These are phyloP conservation scores for Leucopsar rothschildi DNA, from an alignment of 2,113 vertebrate species.

Conservation along the genomic window DNA sequence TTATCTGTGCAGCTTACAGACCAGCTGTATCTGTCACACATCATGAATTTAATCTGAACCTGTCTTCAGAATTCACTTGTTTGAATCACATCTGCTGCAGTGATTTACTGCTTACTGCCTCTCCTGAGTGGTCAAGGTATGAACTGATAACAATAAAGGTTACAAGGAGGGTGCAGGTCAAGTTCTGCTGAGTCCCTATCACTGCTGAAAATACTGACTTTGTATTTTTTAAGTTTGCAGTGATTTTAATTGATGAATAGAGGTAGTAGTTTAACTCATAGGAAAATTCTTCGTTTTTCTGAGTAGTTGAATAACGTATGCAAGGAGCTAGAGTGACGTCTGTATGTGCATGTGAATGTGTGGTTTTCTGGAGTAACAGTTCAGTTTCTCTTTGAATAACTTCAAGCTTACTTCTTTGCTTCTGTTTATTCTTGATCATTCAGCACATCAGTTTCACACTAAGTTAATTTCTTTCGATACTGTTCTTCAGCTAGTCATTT, in stretches of 20 bases:
- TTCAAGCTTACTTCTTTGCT: not conserved
- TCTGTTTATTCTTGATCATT: not conserved
- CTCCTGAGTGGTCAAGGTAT: not conserved
- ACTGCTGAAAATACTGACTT: not conserved
- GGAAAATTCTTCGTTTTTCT: not conserved
- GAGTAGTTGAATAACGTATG: accelerated
- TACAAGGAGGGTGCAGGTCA: not conserved
- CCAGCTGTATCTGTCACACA: too few species aligned
- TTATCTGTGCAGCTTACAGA: too few species aligned
- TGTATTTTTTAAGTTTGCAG: not conserved
- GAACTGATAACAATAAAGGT: not conserved
- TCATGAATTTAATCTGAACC: not conserved
- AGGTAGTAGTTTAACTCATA: not conserved
- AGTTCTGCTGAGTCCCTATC: not conserved
- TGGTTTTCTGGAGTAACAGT: not conserved
- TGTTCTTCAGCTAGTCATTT: not conserved
- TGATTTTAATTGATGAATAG: not conserved
- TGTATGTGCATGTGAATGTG: accelerated
- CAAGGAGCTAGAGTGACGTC: not conserved
- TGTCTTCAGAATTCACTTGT: not conserved
- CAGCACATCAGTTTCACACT: not conserved
- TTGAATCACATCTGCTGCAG: not conserved
- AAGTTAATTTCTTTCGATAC: not conserved
- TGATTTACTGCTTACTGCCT: not conserved
- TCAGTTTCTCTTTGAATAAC: not conserved